Conservation (phyloP, 2,113 vertebrate species). For the Bagarius yarrelli region DNA sequence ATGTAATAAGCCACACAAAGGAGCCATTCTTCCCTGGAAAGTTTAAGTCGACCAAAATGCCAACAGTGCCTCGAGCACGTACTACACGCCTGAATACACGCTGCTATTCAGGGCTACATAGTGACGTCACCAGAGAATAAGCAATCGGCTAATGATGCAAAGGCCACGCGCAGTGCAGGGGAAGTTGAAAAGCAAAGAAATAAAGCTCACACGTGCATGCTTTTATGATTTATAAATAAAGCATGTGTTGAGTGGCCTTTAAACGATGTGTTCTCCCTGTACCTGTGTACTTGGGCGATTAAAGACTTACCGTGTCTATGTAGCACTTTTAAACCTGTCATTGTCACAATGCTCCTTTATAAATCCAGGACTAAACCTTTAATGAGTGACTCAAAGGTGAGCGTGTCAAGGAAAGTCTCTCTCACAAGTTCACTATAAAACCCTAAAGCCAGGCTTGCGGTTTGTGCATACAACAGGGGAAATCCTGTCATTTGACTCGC, state of each 20-base stretch:
- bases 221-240: neutral
- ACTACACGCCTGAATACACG: neutral
- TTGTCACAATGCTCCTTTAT: neutral
- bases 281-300: neutral
- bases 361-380: constrained; percentile 12
- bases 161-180: constrained; percentile 2
- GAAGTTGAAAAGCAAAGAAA: neutral
- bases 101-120: constrained; percentile 5
- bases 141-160: neutral
- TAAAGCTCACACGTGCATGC: neutral
- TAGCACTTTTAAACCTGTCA: neutral
- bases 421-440: neutral
- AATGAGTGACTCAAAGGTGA: neutral
- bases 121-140: constrained; percentile 1
- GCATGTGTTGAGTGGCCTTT: neutral
- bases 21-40: constrained; percentile 38
- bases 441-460: neutral
- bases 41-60: constrained; percentile 22
- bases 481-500: neutral
- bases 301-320: neutral
- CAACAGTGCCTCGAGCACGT: constrained; percentile 21
- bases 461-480: neutral
- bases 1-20: constrained; percentile 45
- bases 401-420: neutral
- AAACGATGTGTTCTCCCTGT: neutral